Base-by-base conservation (phyloP, 53 echinoderm and acorn worm species). In the Glandiceps talaboti region DNA sequence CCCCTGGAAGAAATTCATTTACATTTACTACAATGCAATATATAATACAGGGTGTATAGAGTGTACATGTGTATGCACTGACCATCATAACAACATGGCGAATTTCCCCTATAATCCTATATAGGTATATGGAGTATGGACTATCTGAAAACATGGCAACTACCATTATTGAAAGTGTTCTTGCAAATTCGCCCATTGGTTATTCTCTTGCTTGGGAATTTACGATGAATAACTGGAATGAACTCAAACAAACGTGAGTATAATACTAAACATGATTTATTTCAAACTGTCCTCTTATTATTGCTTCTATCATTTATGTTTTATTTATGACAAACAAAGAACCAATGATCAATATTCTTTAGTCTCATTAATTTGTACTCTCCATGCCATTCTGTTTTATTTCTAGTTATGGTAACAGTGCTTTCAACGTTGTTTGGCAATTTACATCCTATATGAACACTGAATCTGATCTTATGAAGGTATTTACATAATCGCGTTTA, bases 101-200 rank as follows among this genome's bases (percentile, higher is more conserved):
- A n/a, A n/a, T n/a, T n/a, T n/a, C n/a, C n/a, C n/a, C n/a, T 45
- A 20, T 45, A 78, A 14, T 86, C 25, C 29, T 32, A 32, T 33
- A 1, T 83, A 45, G 64, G 20, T 45, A 45, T 45, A 6, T 45
- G 64, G 64, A 45, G 64, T 45, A 45, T 45, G 64, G 6, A 12
- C 64, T 45, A 20, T 45, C 20, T 12, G 20, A 45, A 20, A 45
- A 45, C 6, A 20, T 12, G 64, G 20, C 64, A 6, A 45, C 6
- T 45, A 45, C 64, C 20, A 20, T 45, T 45, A 45, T 45, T 20
- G 64, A 20, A 12, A 20, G 6, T 12, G 64, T 45, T 12, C 64
- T 45, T 45, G 64, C 6, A 6, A 45, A 20, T 20, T 45, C 64
- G 6, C 64, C 64, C 20, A 20, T 45, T 45, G 64, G 64, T 12